Evolutionary conservation across 1,140 invertebrate species (phyloP), one percentile per base, ranked within the genome.

Genomic region (Oncopodura yosiiana): DNA sequence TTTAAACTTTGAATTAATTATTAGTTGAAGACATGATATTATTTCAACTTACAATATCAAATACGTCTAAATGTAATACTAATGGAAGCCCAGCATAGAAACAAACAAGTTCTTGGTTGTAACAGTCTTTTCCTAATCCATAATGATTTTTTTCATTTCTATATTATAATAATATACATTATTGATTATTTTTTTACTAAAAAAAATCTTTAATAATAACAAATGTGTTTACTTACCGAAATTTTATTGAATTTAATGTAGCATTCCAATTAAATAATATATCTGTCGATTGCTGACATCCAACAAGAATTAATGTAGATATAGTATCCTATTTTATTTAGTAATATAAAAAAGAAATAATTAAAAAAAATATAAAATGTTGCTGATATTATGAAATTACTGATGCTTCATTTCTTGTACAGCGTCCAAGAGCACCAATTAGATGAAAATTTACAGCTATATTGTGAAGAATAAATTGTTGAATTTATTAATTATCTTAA

Each of bases 191-290:
- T n/a, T n/a, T n/a, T n/a, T n/a, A n/a, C n/a, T n/a, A n/a, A n/a
- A n/a, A n/a, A n/a, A n/a, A n/a, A n/a, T n/a, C n/a, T n/a, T n/a
- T n/a, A n/a, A n/a, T n/a, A n/a, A n/a, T n/a, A n/a, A n/a, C n/a
- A n/a, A n/a, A n/a, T n/a, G n/a, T n/a, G n/a, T n/a, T n/a, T n/a
- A n/a, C n/a, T 27, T 27, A 36, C 39, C 43, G 16, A 18, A 61
- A 61, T 30, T 49, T 30, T 3, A 61, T 21, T 6, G 54, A 57
- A 5, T 36, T 0, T 12, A 61, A 29, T 0, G 60, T 57, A 0
- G 26, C 3, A 18, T 61, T 58, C 50, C 55, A 57, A 30, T 61
- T 30, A 11, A 61, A 49, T 9, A 38, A 38, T 14, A 61, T 18
- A 18, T 39, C 37, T 0, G 37, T 54, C 0, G 18, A 3, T 0